Evolutionary conservation across 2,888 invertebrate genomes (phyloP).

Genomic region (Brachynemurus nebulosus): DNA sequence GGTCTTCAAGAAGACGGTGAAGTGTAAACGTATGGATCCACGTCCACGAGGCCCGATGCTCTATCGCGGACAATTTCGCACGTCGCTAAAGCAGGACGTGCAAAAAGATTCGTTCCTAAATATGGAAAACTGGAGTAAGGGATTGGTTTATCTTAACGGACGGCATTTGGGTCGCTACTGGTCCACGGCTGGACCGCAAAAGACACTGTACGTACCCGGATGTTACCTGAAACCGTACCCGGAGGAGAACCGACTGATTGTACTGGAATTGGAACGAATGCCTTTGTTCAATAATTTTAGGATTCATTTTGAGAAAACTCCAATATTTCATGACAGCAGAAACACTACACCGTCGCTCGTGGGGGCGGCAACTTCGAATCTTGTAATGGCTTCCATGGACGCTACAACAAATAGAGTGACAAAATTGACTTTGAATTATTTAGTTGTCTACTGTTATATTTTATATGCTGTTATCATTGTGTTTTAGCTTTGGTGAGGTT

Average conservation of each 20-base stretch:
- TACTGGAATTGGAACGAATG: conserved; percentile 2
- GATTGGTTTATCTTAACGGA: conserved; percentile 62
- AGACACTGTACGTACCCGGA: conserved; percentile 63
- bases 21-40: not conserved
- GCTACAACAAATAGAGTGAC: too few relatives aligned
- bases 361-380: too few relatives aligned
- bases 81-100: too few relatives aligned
- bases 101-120: not conserved
- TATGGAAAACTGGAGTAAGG: conserved; percentile 27
- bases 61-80: not conserved
- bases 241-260: not conserved
- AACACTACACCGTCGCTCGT: too few relatives aligned
- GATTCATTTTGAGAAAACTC: too few relatives aligned
- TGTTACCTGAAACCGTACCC: conserved; percentile 41
- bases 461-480: too few relatives aligned
- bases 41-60: not conserved
- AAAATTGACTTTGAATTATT: too few relatives aligned
- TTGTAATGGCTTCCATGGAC: too few relatives aligned
- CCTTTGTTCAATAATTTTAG: not conserved
- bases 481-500: too few relatives aligned
- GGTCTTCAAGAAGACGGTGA: not conserved
- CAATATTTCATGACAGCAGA: too few relatives aligned
- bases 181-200: conserved; percentile 59
- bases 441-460: too few relatives aligned
- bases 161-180: conserved; percentile 72